These are phyloP conservation scores for Schizopygopsis pylzovi DNA, from an alignment of 2,797 vertebrate species.

Conservation along the genomic window DNA sequence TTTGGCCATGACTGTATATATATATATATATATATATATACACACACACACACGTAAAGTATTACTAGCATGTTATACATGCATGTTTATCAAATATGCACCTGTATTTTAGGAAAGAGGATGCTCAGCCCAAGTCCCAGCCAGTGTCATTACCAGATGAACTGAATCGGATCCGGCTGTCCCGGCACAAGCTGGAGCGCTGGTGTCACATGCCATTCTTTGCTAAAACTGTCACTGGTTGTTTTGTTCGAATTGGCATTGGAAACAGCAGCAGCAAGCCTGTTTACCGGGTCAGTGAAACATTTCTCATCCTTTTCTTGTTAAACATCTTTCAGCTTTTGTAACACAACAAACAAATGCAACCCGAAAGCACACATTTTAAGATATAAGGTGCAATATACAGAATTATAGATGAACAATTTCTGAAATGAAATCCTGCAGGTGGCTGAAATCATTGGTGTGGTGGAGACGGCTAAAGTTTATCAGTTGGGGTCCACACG, in stretches of 20 bases:
- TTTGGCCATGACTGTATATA: too few relatives aligned
- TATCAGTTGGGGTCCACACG: slow-evolving; percentile 95
- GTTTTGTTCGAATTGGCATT: slow-evolving; percentile 97
- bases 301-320: neutral
- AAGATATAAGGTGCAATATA: neutral
- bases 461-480: slow-evolving; percentile 96
- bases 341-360: neutral
- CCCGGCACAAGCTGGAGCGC: slow-evolving; percentile 95
- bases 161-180: slow-evolving; percentile 92
- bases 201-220: slow-evolving; percentile 99
- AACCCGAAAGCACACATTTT: neutral
- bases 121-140: slow-evolving; percentile 93
- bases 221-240: slow-evolving; percentile 95
- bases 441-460: slow-evolving; percentile 98
- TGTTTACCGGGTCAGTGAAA: slow-evolving; percentile 89
- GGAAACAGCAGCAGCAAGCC: slow-evolving; percentile 99
- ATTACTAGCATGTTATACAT: neutral
- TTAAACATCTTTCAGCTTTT: neutral
- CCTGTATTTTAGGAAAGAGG: slow-evolving; percentile 84
- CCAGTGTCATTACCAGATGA: slow-evolving; percentile 95
- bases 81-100: neutral
- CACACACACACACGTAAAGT: too few relatives aligned
- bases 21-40: too few relatives aligned
- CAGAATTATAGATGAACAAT: neutral
- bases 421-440: slow-evolving; percentile 60